These are phyloP conservation scores for Macrosoma leucophasiata DNA, from an alignment of 2,888 invertebrate species.

Conservation along the genomic window DNA sequence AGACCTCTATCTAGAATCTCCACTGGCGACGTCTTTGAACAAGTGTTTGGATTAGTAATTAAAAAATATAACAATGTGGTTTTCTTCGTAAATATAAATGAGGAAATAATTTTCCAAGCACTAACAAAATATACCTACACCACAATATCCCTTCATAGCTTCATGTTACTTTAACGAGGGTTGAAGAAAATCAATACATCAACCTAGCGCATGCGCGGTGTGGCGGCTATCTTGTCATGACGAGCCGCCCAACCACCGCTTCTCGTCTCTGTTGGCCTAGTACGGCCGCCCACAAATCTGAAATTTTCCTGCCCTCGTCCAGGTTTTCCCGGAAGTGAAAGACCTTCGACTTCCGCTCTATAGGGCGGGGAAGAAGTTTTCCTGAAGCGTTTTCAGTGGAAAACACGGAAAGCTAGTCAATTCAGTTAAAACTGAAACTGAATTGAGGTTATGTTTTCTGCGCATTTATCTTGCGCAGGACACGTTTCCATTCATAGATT, in stretches of 20 bases:
- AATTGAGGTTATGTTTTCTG: constrained; percentile 26
- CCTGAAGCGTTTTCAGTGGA: constrained; percentile 10
- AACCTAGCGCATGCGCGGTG: constrained; percentile 49
- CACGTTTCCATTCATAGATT: constrained; percentile 20
- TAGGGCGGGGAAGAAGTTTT: constrained; percentile 53
- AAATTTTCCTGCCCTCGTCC: constrained; percentile 69
- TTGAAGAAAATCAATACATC: constrained; percentile 40
- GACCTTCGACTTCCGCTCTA: constrained; percentile 49
- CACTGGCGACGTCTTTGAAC: too few relatives aligned
- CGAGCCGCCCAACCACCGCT: constrained; percentile 24
- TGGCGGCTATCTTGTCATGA: constrained; percentile 7
- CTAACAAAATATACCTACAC: constrained; percentile 5
- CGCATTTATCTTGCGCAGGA: constrained; percentile 48
- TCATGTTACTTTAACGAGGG: constrained; percentile 12
- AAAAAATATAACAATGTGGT: constrained; percentile 7
- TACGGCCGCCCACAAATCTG: constrained; percentile 69
- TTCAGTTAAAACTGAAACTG: constrained; percentile 2
- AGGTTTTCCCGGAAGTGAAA: constrained; percentile 50
- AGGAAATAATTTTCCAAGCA: neutral
- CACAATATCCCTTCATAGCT: constrained; percentile 3
- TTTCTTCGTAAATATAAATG: neutral
- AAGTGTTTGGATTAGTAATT: too few relatives aligned
- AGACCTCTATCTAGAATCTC: too few relatives aligned
- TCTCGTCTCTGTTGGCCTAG: constrained; percentile 43
- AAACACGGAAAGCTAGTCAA: too few relatives aligned